Evolutionary conservation across 1,140 invertebrate species (phyloP).

Genomic region (Drosophila leontia): DNA sequence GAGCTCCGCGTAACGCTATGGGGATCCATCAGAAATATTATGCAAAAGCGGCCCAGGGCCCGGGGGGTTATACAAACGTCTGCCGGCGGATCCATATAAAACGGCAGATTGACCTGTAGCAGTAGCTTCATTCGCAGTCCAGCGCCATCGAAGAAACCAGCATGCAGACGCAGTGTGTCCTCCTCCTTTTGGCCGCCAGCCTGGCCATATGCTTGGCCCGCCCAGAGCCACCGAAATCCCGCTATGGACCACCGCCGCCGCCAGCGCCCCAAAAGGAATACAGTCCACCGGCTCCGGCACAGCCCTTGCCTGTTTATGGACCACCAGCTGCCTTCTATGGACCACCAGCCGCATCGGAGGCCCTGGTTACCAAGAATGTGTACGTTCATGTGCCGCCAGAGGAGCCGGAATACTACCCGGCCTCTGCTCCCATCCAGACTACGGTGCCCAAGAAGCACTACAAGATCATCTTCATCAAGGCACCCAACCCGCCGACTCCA

Average conservation of each 20-base stretch:
- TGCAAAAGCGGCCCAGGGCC: constrained; percentile 62
- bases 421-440: constrained; percentile 72
- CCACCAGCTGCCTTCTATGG: constrained; percentile 80
- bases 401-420: constrained; percentile 86
- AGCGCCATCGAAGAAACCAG: constrained; percentile 42
- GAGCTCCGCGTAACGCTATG: constrained; percentile 53
- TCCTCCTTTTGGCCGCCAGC: constrained; percentile 54
- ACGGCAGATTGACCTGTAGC: constrained; percentile 51
- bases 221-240: constrained; percentile 75
- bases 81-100: constrained; percentile 55
- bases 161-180: constrained; percentile 55
- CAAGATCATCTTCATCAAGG: constrained; percentile 95
- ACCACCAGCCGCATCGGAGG: constrained; percentile 66
- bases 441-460: constrained; percentile 90
- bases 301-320: constrained; percentile 74
- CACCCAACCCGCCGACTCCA: constrained; percentile 90
- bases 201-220: constrained; percentile 70
- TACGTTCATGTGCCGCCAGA: constrained; percentile 91
- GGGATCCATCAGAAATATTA: constrained; percentile 76
- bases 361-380: constrained; percentile 89
- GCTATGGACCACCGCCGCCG: constrained; percentile 74
- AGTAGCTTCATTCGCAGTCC: constrained; percentile 67
- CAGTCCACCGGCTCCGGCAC: constrained; percentile 72
- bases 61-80: constrained; percentile 52
- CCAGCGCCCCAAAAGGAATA: constrained; percentile 79